A percentile compares a stretch with the other conserved stretches of the same genome.
These are phyloP conservation scores for Pantherophis vulpinus DNA, from an alignment of 2,797 vertebrate genomes.

Conservation along the genomic window DNA sequence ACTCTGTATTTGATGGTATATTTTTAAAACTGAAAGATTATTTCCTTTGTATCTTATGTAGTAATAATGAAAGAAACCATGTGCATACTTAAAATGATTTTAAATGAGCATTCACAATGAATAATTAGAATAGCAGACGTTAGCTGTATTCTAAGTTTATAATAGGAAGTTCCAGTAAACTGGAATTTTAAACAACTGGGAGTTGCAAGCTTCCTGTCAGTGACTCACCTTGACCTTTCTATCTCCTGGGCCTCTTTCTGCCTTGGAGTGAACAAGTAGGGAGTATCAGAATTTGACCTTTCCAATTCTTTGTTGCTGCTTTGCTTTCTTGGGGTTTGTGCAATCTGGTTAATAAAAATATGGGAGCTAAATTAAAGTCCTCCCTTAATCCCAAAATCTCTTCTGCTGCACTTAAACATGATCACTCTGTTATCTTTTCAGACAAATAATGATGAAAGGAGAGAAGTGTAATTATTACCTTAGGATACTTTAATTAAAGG, in stretches of 20 bases:
- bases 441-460: background rate
- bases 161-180: background rate
- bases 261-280: background rate
- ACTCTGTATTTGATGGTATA: constrained; percentile 56
- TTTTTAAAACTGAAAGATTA: constrained; percentile 50
- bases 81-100: constrained; percentile 14
- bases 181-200: constrained; percentile 1
- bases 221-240: background rate
- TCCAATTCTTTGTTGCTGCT: background rate
- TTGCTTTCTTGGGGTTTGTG: background rate
- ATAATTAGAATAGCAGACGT: background rate
- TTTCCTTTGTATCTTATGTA: constrained; percentile 17
- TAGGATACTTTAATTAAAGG: background rate
- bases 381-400: background rate
- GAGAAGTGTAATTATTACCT: background rate
- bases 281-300: background rate
- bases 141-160: background rate
- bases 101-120: constrained; percentile 6
- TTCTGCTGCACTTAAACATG: background rate
- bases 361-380: background rate
- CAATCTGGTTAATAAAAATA: background rate
- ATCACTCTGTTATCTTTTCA: background rate
- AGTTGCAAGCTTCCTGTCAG: background rate
- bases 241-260: background rate
- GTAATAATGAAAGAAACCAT: constrained; percentile 9